Evolutionary conservation across 2,797 vertebrate genomes (phyloP).

Genomic region (Pseudochirops corinnae): DNA sequence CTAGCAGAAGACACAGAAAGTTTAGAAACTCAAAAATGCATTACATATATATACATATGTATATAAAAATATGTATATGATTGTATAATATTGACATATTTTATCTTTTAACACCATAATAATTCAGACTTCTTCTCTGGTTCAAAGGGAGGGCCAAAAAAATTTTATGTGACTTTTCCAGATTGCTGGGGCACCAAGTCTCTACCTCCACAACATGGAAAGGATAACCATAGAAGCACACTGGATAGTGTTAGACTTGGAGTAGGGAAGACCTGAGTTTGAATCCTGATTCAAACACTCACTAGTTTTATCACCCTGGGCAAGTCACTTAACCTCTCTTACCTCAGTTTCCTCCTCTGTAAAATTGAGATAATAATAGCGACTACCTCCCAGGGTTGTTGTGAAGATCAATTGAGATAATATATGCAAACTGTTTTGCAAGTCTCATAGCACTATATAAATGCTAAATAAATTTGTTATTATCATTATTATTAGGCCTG

Average conservation of each 20-base stretch:
- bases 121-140: neutral
- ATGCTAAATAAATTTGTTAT: neutral
- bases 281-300: neutral
- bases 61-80: too few species aligned
- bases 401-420: neutral
- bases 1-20: neutral
- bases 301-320: neutral
- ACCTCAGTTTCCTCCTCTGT: neutral
- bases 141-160: neutral
- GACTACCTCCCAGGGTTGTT: neutral
- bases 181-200: neutral
- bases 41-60: neutral
- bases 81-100: neutral
- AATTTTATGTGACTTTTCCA: neutral
- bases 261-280: neutral
- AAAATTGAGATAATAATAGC: neutral
- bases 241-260: neutral
- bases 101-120: neutral
- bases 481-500: neutral
- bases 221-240: neutral
- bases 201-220: too few species aligned
- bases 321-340: neutral
- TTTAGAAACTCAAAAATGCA: neutral
- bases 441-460: neutral
- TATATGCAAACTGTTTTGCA: neutral